Conservation (phyloP, 2,113 vertebrate species). For the Pygathrix nemaeus region DNA sequence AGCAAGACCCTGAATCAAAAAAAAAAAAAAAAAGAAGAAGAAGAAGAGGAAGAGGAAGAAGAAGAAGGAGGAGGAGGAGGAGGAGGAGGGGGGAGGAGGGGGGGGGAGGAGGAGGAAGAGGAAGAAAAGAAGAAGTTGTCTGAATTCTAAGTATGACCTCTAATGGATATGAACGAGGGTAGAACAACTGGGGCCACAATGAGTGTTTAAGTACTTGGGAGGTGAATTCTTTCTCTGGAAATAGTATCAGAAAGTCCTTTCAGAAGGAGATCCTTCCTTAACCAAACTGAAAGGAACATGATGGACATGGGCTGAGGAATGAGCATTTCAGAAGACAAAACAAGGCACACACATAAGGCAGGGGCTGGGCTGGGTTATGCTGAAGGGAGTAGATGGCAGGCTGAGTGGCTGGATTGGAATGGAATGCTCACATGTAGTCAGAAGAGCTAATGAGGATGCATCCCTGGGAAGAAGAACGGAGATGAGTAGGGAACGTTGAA, state of each 20-base stretch:
- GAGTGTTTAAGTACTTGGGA: neutral
- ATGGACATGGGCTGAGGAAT: neutral
- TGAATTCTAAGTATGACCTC: neutral
- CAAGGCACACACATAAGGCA: neutral
- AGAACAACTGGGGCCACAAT: neutral
- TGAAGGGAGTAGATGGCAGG: neutral
- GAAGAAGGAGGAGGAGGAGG: accelerated
- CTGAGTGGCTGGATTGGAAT: neutral
- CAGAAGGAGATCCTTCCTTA: neutral
- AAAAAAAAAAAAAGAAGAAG: too few relatives aligned
- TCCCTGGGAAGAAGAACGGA: neutral
- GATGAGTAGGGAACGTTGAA: neutral
- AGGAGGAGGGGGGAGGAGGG: too few relatives aligned
- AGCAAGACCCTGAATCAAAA: too few relatives aligned
- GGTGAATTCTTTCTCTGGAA: neutral
- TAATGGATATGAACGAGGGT: neutral
- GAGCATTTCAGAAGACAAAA: neutral
- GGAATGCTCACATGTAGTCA: neutral
- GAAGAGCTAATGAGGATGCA: neutral
- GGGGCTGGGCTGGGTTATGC: neutral
- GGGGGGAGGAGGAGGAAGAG: too few relatives aligned
- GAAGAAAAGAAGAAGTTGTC: too few relatives aligned
- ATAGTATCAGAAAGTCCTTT: neutral
- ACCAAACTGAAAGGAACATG: neutral
- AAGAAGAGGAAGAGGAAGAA: accelerated